A percentile compares a stretch with the other conserved stretches of the same genome.
phyloP scores from a whole-genome alignment of 35 echinoderm and acorn worm species.

The Ptychodera flava region DNA sequence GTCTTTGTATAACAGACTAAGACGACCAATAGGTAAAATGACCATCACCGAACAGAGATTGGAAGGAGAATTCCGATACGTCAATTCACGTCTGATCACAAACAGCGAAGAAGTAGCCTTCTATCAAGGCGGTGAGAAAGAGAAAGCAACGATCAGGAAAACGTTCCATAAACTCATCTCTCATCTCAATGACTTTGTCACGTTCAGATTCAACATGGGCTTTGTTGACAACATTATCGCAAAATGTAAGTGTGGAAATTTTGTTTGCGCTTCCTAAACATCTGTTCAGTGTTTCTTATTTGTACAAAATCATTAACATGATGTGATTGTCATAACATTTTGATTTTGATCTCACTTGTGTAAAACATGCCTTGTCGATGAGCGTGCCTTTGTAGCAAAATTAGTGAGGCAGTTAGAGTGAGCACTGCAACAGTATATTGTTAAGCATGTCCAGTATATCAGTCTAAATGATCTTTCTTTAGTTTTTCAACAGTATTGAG shows the following conservation, averaged over 20 bases:
- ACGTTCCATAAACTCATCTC: constrained; percentile 80
- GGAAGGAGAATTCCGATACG: constrained; percentile 88
- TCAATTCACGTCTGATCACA: constrained; percentile 95
- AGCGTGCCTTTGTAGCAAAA: no score
- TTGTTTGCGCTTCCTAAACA: no score
- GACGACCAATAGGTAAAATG: constrained; percentile 81
- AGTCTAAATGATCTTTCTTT: no score
- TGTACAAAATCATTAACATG: no score
- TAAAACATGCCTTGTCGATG: no score
- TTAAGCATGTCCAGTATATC: no score
- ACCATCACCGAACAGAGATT: constrained; percentile 87
- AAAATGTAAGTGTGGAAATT: constrained; percentile 86
- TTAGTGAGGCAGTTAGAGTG: no score
- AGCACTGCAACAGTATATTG: no score
- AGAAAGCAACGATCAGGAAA: constrained; percentile 60
- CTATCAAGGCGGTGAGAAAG: constrained; percentile 90
- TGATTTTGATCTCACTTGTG: no score
- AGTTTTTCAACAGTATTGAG: no score
- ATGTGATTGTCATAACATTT: no score
- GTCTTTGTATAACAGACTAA: constrained; percentile 31
- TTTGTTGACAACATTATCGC: constrained; percentile 99
- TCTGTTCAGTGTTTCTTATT: no score
- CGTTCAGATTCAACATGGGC: constrained; percentile 86
- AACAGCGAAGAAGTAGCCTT: constrained; percentile 98
- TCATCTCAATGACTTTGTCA: constrained; percentile 76